Evolutionary conservation across 2,797 vertebrate genomes (phyloP).

Genomic region (Crypturellus tataupa): DNA sequence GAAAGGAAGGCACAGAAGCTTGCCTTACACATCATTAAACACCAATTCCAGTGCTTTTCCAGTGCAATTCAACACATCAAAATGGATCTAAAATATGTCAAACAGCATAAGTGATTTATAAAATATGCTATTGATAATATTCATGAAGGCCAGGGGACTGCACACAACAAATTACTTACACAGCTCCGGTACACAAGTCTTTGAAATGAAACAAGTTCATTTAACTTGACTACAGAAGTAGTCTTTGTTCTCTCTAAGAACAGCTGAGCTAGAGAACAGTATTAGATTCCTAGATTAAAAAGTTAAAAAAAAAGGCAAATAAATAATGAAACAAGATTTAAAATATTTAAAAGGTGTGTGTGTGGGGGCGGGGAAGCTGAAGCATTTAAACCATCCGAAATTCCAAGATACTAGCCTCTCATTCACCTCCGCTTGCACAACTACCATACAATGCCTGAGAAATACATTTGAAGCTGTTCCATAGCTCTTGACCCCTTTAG

Average conservation of each 20-base stretch:
- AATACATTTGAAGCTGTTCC: neutral
- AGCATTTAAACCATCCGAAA: neutral
- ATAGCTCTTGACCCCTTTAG: neutral
- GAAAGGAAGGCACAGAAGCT: conserved; percentile 1
- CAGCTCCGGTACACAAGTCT: conserved; percentile 51
- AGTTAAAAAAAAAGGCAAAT: neutral
- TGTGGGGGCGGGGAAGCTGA: neutral
- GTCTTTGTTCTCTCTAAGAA: neutral
- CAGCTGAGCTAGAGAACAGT: neutral
- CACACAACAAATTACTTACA: conserved; percentile 67
- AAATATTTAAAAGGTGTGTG: neutral
- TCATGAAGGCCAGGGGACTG: conserved; percentile 17
- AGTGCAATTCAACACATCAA: conserved; percentile 39
- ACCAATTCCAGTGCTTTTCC: conserved; percentile 24
- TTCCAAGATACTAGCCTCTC: neutral
- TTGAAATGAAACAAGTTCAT: conserved; percentile 21
- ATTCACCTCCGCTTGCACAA: neutral
- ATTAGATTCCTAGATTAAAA: neutral
- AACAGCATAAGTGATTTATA: conserved; percentile 18
- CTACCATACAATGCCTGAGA: neutral
- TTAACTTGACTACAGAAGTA: conserved; percentile 18
- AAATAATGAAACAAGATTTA: neutral
- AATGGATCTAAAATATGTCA: conserved; percentile 54
- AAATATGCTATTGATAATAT: conserved; percentile 24
- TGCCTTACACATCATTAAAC: conserved; percentile 36